These are phyloP conservation scores for Tetramorium parvispinum DNA, from an alignment of 1,140 invertebrate species.

Conservation along the genomic window DNA sequence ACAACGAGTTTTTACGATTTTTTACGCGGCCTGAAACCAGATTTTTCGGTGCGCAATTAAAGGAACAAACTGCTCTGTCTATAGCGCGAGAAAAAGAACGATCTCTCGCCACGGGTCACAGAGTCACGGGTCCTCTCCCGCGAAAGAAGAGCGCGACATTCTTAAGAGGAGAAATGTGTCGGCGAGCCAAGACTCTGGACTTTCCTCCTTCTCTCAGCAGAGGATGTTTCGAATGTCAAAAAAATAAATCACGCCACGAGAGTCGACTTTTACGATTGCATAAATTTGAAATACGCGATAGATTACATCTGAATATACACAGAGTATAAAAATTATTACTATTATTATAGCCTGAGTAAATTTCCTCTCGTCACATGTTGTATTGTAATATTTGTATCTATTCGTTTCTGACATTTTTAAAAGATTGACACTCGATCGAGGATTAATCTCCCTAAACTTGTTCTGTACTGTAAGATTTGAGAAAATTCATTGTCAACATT, in stretches of 20 bases:
- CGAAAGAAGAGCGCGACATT: slow-evolving; percentile 56
- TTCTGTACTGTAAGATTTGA: no score
- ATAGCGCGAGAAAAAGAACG: slow-evolving; percentile 52
- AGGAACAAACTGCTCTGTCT: slow-evolving; percentile 68
- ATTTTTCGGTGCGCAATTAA: slow-evolving; percentile 68
- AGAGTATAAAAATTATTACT: background rate
- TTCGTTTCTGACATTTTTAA: background rate
- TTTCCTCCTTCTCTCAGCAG: background rate
- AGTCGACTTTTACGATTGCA: background rate
- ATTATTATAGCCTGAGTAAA: background rate
- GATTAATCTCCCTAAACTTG: no score
- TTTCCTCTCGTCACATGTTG: background rate
- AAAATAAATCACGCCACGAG: slow-evolving; percentile 37
- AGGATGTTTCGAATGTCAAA: slow-evolving; percentile 40
- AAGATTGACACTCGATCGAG: background rate
- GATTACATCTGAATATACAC: background rate
- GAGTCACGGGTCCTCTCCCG: slow-evolving; percentile 59
- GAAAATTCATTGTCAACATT: no score
- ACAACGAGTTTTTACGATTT: slow-evolving; percentile 60
- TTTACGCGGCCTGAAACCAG: slow-evolving; percentile 55
- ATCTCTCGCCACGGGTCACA: slow-evolving; percentile 49
- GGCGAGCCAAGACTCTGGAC: background rate
- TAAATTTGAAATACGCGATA: slow-evolving; percentile 11
- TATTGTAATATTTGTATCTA: background rate
- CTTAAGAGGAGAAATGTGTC: slow-evolving; percentile 36